phyloP scores from a whole-genome alignment of 2,113 vertebrate genomes.

The Polyodon spathula region DNA sequence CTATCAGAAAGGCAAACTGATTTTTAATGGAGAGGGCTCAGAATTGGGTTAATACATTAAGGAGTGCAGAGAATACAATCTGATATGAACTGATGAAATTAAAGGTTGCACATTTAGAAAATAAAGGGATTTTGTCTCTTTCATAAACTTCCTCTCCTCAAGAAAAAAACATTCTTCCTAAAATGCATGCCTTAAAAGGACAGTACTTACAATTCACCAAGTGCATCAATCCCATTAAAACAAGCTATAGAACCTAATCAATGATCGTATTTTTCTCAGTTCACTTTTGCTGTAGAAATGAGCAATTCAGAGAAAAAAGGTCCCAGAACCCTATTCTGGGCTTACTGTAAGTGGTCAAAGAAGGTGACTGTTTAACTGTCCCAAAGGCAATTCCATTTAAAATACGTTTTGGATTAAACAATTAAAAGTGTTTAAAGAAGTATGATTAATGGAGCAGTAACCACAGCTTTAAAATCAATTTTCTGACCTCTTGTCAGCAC shows the following conservation, averaged over 20 bases:
- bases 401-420: not conserved
- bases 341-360: not conserved
- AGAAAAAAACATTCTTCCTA: not conserved
- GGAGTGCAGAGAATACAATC: conserved; percentile 38
- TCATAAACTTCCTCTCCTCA: not conserved
- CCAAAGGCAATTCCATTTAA: not conserved
- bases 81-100: conserved; percentile 42
- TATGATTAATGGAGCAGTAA: no score
- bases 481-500: no score
- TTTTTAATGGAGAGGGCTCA: conserved; percentile 42
- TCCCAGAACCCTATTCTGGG: not conserved
- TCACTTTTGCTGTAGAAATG: not conserved
- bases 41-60: conserved; percentile 21
- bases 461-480: no score
- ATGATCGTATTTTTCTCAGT: conserved; percentile 14
- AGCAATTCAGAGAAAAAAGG: conserved; percentile 8
- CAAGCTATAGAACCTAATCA: conserved; percentile 11
- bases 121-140: not conserved
- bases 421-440: not conserved
- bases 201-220: conserved; percentile 14
- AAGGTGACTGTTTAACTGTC: conserved; percentile 2
- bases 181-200: conserved; percentile 2
- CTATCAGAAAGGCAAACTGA: no score
- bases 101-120: conserved; percentile 18
- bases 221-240: conserved; percentile 21